phyloP scores from a whole-genome alignment of 2,113 vertebrate species.

The Lota lota region DNA sequence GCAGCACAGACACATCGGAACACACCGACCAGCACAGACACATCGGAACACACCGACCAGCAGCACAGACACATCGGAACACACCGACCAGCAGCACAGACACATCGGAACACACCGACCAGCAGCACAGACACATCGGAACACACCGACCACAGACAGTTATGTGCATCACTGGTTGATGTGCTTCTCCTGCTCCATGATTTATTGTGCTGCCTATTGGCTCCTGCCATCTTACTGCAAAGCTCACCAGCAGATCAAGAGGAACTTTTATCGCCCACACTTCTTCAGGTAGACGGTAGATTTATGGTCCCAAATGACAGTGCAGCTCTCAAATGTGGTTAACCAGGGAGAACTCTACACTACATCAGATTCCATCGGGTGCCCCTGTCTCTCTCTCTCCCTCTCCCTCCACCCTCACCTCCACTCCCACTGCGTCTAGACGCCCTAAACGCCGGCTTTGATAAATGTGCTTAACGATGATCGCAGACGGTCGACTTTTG shows the following conservation, averaged over 20 bases:
- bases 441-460: constrained; percentile 56
- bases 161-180: too few species aligned
- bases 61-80: too few species aligned
- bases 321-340: constrained; percentile 58
- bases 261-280: constrained; percentile 17
- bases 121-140: too few species aligned
- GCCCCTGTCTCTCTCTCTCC: constrained; percentile 10
- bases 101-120: too few species aligned
- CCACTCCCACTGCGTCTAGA: constrained; percentile 60
- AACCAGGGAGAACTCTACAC: constrained; percentile 37
- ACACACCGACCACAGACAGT: too few species aligned
- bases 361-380: constrained; percentile 46
- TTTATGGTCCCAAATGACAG: constrained; percentile 62
- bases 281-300: constrained; percentile 31
- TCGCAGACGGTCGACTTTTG: constrained; percentile 44
- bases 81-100: too few species aligned
- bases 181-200: too few species aligned
- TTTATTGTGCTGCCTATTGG: too few species aligned
- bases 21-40: too few species aligned
- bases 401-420: background rate
- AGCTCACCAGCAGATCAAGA: constrained; percentile 26
- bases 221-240: too few species aligned
- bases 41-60: too few species aligned
- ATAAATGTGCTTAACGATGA: constrained; percentile 47
- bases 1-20: too few species aligned